phyloP scores from a whole-genome alignment of 1,140 invertebrate genomes.

The Batillaria attramentaria region DNA sequence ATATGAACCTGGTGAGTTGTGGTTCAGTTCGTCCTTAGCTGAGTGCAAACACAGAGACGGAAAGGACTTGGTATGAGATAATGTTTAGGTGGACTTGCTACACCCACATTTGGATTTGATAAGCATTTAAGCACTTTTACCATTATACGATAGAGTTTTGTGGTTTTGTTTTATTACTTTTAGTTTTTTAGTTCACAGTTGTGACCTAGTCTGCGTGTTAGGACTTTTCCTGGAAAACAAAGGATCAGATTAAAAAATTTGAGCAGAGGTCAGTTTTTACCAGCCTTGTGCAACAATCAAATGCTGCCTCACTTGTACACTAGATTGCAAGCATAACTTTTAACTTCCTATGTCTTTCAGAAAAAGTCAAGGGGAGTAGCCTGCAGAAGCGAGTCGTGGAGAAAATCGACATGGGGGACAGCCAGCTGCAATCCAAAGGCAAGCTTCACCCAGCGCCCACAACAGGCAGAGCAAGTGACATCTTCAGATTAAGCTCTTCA shows the following conservation, averaged over 20 bases:
- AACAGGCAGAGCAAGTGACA: background rate
- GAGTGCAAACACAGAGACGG: too few relatives aligned
- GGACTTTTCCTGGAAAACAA: too few relatives aligned
- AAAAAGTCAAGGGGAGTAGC: conserved; percentile 4
- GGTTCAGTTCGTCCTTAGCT: too few relatives aligned
- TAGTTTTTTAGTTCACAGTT: background rate
- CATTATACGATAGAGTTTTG: background rate
- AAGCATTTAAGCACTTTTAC: background rate
- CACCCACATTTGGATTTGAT: too few relatives aligned
- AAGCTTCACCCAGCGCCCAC: background rate
- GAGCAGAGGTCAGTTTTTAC: too few relatives aligned
- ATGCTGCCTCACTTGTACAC: too few relatives aligned
- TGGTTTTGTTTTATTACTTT: background rate
- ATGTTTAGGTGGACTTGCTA: too few relatives aligned
- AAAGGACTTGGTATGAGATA: too few relatives aligned
- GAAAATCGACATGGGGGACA: conserved; percentile 23
- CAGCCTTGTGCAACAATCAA: too few relatives aligned
- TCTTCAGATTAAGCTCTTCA: background rate
- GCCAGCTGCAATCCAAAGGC: background rate
- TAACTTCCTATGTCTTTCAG: conserved; percentile 6
- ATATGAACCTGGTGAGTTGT: conserved; percentile 33
- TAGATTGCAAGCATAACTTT: too few relatives aligned
- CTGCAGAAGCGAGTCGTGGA: conserved; percentile 13
- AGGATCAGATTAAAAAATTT: too few relatives aligned
- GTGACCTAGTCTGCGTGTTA: too few relatives aligned